Evolutionary conservation across 2,888 invertebrate species (phyloP).

Genomic region (Agrilus mali): DNA sequence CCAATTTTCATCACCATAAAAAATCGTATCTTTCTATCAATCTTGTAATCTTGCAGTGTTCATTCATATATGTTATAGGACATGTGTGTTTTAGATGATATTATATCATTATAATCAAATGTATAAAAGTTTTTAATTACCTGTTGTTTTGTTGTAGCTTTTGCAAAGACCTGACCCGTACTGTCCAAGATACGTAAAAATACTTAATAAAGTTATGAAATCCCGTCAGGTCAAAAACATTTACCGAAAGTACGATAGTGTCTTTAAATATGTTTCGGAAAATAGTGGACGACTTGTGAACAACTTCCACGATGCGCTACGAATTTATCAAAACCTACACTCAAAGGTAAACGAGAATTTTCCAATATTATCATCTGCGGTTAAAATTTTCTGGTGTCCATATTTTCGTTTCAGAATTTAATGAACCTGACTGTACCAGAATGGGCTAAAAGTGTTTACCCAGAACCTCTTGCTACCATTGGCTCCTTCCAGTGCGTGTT

Average conservation of each 20-base stretch:
- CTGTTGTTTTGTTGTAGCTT: conserved; percentile 20
- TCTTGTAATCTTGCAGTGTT: too few species aligned
- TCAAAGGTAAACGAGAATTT: too few species aligned
- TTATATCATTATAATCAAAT: too few species aligned
- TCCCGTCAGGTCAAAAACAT: conserved; percentile 10
- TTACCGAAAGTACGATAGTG: conserved; percentile 7
- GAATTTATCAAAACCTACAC: conserved; percentile 15
- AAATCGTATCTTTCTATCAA: too few species aligned
- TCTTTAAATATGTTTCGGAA: conserved; percentile 6
- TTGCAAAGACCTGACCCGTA: conserved; percentile 13
- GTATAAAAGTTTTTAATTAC: too few species aligned
- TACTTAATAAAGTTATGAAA: conserved; percentile 9
- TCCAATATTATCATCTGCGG: too few species aligned
- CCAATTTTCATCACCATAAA: too few species aligned
- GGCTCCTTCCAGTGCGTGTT: conserved; percentile 23
- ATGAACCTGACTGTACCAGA: conserved; percentile 29
- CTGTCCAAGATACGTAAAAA: conserved; percentile 12
- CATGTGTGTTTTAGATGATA: too few species aligned
- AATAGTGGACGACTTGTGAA: conserved; percentile 1
- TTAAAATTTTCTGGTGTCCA: too few species aligned
- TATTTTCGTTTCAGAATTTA: conserved; percentile 18
- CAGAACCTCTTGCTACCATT: conserved; percentile 23
- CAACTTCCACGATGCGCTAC: conserved; percentile 4
- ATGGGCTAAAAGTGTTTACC: conserved; percentile 32
- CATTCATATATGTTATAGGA: too few species aligned